These are phyloP conservation scores for Papilio elwesi DNA, from an alignment of 2,888 invertebrate genomes.

Conservation along the genomic window DNA sequence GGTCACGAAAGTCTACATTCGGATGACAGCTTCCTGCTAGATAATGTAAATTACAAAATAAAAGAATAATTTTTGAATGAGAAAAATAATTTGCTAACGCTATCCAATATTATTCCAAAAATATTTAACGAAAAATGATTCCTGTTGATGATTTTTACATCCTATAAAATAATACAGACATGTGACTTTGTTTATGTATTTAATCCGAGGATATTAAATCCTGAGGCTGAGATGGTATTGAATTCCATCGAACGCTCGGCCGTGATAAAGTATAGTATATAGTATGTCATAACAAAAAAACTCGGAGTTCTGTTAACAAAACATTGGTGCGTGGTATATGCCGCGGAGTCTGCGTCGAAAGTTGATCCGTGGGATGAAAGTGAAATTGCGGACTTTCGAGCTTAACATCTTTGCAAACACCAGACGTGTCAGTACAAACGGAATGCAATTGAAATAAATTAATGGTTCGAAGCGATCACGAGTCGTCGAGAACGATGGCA, in stretches of 20 bases:
- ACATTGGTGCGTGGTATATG: conserved; percentile 56
- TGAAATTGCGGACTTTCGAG: conserved; percentile 66
- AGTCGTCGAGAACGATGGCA: conserved; percentile 34
- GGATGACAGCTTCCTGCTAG: no score
- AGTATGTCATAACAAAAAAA: conserved; percentile 6
- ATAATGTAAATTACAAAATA: no score
- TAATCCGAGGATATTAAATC: background rate
- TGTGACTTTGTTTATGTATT: background rate
- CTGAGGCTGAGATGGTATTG: background rate
- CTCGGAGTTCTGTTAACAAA: conserved; percentile 60
- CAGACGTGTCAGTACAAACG: conserved; percentile 43
- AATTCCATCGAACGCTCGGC: background rate
- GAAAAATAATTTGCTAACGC: no score
- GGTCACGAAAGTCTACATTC: no score
- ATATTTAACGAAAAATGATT: no score
- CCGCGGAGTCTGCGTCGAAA: conserved; percentile 64
- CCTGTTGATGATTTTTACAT: no score
- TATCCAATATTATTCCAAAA: no score
- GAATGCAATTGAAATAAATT: conserved; percentile 60
- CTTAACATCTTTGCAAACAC: conserved; percentile 57
- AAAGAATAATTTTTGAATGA: no score
- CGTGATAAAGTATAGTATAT: background rate
- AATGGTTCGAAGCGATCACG: conserved; percentile 27
- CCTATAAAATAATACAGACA: no score
- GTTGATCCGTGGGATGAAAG: conserved; percentile 71